Evolutionary conservation across 2,888 invertebrate genomes (phyloP).

Genomic region (Acanthococcus lagerstroemiae): DNA sequence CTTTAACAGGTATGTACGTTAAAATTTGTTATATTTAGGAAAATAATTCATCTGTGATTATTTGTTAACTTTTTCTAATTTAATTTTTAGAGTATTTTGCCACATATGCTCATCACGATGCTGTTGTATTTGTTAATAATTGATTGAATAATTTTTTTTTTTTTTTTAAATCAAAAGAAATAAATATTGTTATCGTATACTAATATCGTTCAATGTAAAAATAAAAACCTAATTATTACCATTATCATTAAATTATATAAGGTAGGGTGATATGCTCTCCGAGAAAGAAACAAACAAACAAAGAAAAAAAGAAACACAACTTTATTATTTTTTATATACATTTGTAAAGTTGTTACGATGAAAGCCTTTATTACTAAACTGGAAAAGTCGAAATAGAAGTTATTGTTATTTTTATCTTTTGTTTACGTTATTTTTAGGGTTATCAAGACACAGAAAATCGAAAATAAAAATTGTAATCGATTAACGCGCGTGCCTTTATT

Average conservation of each 20-base stretch:
- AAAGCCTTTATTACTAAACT: not conserved
- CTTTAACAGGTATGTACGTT: too few species aligned
- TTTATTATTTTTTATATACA: not conserved
- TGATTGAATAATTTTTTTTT: not conserved
- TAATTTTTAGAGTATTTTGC: conserved; percentile 28
- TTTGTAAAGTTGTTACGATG: not conserved
- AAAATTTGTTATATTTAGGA: conserved; percentile 15
- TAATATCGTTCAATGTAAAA: conserved; percentile 10
- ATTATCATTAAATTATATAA: too few species aligned
- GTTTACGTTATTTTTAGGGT: not conserved
- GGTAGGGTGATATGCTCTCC: too few species aligned
- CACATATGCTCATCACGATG: conserved; percentile 28
- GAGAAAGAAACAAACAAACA: too few species aligned
- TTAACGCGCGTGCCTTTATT: too few species aligned
- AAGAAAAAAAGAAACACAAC: too few species aligned
- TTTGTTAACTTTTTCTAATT: conserved; percentile 29
- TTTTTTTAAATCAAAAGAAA: not conserved
- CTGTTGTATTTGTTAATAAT: conserved; percentile 28
- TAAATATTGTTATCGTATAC: conserved; percentile 24
- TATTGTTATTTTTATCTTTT: not conserved
- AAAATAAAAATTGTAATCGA: too few species aligned
- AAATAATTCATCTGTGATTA: conserved; percentile 28
- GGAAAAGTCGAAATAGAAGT: not conserved
- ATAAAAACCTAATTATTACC: too few species aligned
- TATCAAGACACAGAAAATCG: too few species aligned